Conservation (phyloP, 2,113 vertebrate species). For the Alaudala cheleensis region DNA sequence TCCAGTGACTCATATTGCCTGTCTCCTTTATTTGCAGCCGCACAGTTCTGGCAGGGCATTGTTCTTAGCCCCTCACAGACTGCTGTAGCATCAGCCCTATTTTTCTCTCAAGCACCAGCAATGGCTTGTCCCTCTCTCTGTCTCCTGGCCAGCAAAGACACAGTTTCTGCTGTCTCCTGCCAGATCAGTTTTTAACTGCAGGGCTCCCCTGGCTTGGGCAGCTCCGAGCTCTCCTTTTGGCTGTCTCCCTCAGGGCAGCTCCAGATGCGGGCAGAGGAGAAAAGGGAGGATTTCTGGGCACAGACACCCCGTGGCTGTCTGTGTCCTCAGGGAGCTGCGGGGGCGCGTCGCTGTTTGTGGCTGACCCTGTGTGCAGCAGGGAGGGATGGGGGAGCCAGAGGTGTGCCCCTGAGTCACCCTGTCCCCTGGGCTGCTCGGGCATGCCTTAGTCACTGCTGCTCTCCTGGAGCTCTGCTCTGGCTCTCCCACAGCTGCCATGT, state of each 20-base stretch:
- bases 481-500: accelerated
- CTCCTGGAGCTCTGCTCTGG: accelerated
- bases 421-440: background rate
- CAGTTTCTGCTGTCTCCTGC: background rate
- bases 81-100: background rate
- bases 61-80: background rate
- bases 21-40: background rate
- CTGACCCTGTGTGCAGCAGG: accelerated
- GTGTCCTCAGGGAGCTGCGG: background rate
- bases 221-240: background rate
- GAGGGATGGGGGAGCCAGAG: background rate
- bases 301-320: background rate
- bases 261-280: background rate
- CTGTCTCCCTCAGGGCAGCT: background rate
- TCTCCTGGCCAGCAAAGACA: background rate
- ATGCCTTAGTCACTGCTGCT: background rate
- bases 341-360: accelerated
- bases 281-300: background rate
- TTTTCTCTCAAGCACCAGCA: background rate
- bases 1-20: background rate
- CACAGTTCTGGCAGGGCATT: background rate
- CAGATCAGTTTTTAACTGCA: accelerated
- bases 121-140: background rate
- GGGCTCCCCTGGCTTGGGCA: background rate
- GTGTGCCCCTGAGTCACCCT: background rate